Conservation (phyloP, 64 coral and sea anemone genomes). For the Catalaphyllia jardinei region DNA sequence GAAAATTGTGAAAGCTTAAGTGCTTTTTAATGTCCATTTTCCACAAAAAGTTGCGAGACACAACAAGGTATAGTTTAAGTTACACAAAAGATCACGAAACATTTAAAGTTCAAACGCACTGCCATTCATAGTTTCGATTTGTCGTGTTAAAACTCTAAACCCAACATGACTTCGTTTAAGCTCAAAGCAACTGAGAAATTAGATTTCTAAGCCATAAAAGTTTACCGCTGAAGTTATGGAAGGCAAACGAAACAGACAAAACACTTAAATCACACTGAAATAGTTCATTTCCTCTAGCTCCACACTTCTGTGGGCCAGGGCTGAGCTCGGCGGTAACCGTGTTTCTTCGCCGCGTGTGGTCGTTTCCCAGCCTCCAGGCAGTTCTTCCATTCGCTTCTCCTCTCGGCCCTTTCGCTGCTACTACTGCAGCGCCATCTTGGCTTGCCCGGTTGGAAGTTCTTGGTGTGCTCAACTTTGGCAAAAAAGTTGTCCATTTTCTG, state of each 20-base stretch:
- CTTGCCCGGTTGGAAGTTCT: background rate
- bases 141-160: too few relatives aligned
- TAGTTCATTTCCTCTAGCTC: constrained; percentile 1
- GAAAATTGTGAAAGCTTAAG: too few relatives aligned
- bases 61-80: too few relatives aligned
- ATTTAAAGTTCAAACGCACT: too few relatives aligned
- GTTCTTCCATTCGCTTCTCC: background rate
- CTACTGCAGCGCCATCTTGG: background rate
- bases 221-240: too few relatives aligned
- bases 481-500: constrained; percentile 67
- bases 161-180: too few relatives aligned
- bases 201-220: too few relatives aligned
- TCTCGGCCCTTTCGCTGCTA: background rate
- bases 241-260: background rate
- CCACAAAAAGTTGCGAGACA: too few relatives aligned
- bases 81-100: too few relatives aligned
- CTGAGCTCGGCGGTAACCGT: constrained; percentile 34
- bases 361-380: constrained; percentile 1
- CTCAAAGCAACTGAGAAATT: too few relatives aligned
- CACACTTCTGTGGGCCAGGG: constrained; percentile 72
- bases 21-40: too few relatives aligned
- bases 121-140: too few relatives aligned
- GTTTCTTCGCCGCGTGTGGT: background rate
- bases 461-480: constrained; percentile 38
- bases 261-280: background rate